These are phyloP conservation scores for Craterocephalus amniculus DNA, from an alignment of 2,797 vertebrate genomes.

Conservation along the genomic window DNA sequence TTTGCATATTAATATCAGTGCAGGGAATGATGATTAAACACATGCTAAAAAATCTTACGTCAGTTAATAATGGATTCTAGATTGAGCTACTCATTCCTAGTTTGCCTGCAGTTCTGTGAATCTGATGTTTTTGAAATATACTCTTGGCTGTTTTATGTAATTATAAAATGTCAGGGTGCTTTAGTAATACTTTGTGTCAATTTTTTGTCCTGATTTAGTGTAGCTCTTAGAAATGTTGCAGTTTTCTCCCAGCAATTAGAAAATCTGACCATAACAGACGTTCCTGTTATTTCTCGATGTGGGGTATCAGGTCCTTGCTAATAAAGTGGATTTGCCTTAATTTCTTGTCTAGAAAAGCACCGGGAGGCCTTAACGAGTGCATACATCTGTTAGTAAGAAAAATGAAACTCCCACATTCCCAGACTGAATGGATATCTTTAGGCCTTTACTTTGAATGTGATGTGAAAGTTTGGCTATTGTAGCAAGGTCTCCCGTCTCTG, in stretches of 20 bases:
- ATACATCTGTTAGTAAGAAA: conserved; percentile 73
- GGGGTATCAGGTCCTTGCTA: conserved; percentile 62
- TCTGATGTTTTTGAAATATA: not conserved
- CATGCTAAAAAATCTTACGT: not conserved
- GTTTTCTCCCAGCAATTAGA: conserved; percentile 44
- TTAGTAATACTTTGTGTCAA: not conserved
- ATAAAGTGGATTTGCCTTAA: conserved; percentile 79
- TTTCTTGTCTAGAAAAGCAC: conserved; percentile 72
- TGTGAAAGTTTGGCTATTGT: conserved; percentile 71
- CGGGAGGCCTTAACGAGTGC: conserved; percentile 64
- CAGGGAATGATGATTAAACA: not conserved
- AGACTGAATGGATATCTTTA: conserved; percentile 68
- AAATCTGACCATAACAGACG: conserved; percentile 39
- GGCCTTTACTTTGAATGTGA: conserved; percentile 55
- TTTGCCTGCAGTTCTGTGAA: not conserved
- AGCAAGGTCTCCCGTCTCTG: conserved; percentile 46
- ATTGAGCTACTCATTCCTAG: not conserved
- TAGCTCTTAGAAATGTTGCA: conserved; percentile 26
- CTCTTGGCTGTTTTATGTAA: not conserved
- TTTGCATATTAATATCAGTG: not conserved
- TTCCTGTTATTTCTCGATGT: conserved; percentile 54
- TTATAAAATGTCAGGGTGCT: not conserved
- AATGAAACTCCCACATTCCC: conserved; percentile 73
- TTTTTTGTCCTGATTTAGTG: conserved; percentile 8
- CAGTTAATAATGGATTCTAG: not conserved